Percentiles rank a stretch among this genome's conserved stretches.
Evolutionary conservation across 2,888 invertebrate species (phyloP).

Genomic region (Lasioglossum villosulum): DNA sequence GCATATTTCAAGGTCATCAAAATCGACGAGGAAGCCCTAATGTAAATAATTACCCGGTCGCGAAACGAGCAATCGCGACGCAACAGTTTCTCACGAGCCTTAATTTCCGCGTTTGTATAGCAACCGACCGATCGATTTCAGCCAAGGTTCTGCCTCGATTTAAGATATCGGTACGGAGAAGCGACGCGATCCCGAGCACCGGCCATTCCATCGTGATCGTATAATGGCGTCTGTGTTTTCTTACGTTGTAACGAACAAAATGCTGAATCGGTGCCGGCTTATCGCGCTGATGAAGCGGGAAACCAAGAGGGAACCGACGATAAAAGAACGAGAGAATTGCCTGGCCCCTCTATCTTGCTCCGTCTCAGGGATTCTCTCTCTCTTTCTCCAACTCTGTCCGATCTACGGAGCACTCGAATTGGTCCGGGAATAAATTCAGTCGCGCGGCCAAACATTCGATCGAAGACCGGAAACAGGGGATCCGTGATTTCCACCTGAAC

Average conservation of each 20-base stretch:
- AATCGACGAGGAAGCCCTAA: too few species aligned
- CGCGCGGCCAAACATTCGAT: conserved; percentile 32
- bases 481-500: conserved; percentile 37
- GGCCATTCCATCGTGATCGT: conserved; percentile 39
- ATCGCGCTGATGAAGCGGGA: conserved; percentile 77
- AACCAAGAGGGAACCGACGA: conserved; percentile 22
- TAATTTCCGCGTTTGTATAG: not conserved
- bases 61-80: too few species aligned
- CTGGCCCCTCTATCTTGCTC: not conserved
- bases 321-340: conserved; percentile 22
- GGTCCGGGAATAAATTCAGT: conserved; percentile 47
- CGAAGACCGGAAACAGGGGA: conserved; percentile 14
- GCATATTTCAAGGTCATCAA: too few species aligned
- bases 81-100: not conserved
- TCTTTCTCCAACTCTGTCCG: not conserved
- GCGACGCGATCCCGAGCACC: conserved; percentile 6
- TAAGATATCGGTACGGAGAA: conserved; percentile 38
- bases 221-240: conserved; percentile 63
- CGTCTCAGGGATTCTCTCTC: not conserved
- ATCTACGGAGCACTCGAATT: conserved; percentile 12
- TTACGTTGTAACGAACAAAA: conserved; percentile 72
- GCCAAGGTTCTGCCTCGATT: conserved; percentile 28
- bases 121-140: not conserved
- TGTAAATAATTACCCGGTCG: too few species aligned
- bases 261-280: conserved; percentile 73